Conservation (phyloP, 2,113 vertebrate genomes). For the Thymallus thymallus region DNA sequence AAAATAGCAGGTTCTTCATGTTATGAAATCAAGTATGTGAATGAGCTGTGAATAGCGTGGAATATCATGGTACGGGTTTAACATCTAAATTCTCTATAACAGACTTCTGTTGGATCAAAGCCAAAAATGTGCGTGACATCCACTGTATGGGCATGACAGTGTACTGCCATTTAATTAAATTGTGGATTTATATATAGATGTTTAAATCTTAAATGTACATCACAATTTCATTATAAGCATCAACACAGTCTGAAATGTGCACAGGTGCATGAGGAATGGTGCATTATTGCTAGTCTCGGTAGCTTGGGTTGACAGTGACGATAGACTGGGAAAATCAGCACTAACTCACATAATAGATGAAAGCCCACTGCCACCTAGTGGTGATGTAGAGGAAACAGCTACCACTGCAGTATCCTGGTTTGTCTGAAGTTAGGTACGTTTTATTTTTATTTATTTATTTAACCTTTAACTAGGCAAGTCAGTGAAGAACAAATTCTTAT, state of each 20-base stretch:
- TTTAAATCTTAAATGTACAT: not conserved
- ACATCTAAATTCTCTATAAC: too few species aligned
- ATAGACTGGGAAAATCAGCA: not conserved
- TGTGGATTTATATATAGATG: too few species aligned
- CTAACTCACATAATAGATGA: not conserved
- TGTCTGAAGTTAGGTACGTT: too few species aligned
- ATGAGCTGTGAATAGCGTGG: not conserved
- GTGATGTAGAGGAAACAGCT: conserved; percentile 12
- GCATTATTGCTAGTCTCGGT: not conserved
- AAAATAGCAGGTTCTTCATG: not conserved
- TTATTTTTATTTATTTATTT: too few species aligned
- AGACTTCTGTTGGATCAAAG: not conserved
- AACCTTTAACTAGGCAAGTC: too few species aligned
- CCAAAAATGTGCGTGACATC: not conserved
- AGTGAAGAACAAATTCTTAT: too few species aligned
- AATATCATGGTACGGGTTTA: not conserved
- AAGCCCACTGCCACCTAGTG: conserved; percentile 53
- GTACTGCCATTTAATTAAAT: too few species aligned
- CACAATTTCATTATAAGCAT: not conserved
- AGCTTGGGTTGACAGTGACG: not conserved
- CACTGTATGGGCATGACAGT: not conserved
- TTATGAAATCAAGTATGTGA: not conserved
- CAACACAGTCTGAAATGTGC: conserved; percentile 3
- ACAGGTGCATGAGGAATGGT: not conserved
- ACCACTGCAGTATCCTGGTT: too few species aligned